Evolutionary conservation across 2,113 vertebrate genomes (phyloP).

Genomic region (Mesembrinibis cayennensis): DNA sequence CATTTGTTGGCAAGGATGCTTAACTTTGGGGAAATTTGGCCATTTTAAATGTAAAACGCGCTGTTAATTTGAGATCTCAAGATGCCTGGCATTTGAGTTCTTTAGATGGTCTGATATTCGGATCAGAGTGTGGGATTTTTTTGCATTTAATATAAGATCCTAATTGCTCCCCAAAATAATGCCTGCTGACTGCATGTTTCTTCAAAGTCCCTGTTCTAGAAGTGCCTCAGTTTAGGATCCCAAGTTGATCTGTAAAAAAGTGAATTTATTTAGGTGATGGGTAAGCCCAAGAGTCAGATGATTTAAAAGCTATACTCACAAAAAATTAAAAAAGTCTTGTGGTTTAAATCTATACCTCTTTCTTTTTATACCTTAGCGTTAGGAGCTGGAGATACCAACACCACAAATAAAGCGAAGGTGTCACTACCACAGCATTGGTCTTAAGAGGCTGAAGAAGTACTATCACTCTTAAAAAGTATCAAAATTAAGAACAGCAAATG

Average conservation of each 20-base stretch:
- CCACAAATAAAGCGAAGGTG: neutral
- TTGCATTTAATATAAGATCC: neutral
- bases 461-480: neutral
- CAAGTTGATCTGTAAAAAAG: neutral
- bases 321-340: fast-evolving
- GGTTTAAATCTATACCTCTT: neutral
- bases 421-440: neutral
- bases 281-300: neutral
- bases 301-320: neutral
- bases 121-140: neutral
- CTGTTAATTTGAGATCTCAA: neutral
- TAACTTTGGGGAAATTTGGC: neutral
- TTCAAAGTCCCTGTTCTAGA: neutral
- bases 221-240: neutral
- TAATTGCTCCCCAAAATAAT: neutral
- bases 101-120: neutral
- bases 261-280: neutral
- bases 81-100: neutral
- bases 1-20: neutral
- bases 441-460: neutral
- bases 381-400: neutral
- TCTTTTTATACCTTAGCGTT: neutral
- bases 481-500: neutral
- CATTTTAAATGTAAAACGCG: neutral
- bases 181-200: neutral